Evolutionary conservation across 1,140 invertebrate species (phyloP), one percentile per base, ranked within the genome.

Genomic region (Neodiprion pinetum): DNA sequence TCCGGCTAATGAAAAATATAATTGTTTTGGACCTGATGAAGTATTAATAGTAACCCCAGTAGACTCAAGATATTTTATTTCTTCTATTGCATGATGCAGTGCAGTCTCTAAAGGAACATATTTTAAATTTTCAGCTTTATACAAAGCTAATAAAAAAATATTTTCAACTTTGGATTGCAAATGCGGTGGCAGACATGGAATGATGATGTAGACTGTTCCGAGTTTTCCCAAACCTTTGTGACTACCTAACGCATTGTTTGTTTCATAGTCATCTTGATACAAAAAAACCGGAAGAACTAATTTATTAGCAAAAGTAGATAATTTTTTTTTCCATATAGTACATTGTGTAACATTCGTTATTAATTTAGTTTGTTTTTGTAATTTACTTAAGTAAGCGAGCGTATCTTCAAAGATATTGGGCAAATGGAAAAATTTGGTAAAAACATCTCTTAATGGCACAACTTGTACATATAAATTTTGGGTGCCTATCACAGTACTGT

Each of bases 201-300:
- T 49, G 21, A 77, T 76, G 50, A 80, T 53, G 71, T 82, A 82
- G 5, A 82, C 76, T 49, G 77, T 74, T n/a, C 80, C 80, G 72
- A 82, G 70, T 75, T 81, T 81, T 21, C 80, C 79, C 9, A 76
- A 28, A 12, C 81, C 81, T 67, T 70, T 71, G 65, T 78, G 80
- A 49, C 72, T 78, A 8, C 81, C 78, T 17, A 81, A 71, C 5
- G 70, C 73, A 70, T 81, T 81, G 28, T 78, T 78, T 70, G 72
- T 80, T 70, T 80, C 77, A 48, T 70, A 78, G 71, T 78, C 78
- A 65, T 78, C 75, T 67, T 74, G 69, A 47, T 74, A 72, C 10
- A 73, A 47, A 14, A 67, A 65, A 12, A 71, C 40, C 14, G 70
- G 49, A 67, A 75, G 23, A 40, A 75, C 53, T 9, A 71, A 10